These are phyloP conservation scores for Shinisaurus crocodilurus DNA, from an alignment of 2,113 vertebrate species.

Conservation along the genomic window DNA sequence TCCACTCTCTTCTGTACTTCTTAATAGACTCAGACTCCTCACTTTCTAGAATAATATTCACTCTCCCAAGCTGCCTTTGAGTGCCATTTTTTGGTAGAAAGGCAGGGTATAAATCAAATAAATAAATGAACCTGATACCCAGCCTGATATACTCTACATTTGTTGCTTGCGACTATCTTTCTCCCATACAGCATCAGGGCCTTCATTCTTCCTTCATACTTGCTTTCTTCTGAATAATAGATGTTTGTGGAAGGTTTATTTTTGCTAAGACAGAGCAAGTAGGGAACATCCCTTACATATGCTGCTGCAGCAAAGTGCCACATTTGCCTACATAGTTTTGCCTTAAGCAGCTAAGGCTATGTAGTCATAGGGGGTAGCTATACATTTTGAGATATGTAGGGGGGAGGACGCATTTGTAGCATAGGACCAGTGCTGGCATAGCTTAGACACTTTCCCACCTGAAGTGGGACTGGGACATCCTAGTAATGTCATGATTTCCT, in stretches of 20 bases:
- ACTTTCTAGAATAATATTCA: not conserved
- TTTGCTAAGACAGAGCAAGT: not conserved
- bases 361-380: not conserved
- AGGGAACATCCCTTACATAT: not conserved
- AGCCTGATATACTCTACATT: not conserved
- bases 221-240: not conserved
- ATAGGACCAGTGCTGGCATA: not conserved
- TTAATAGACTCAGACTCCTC: not conserved
- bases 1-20: not conserved
- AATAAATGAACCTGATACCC: too few species aligned
- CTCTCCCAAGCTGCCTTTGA: too few species aligned
- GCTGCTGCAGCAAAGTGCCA: not conserved
- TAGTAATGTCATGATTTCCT: not conserved
- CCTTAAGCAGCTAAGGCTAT: not conserved
- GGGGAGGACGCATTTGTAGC: too few species aligned
- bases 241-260: not conserved
- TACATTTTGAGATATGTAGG: not conserved
- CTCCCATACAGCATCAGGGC: not conserved
- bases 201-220: not conserved
- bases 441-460: not conserved
- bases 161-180: not conserved
- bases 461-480: not conserved
- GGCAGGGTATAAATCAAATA: too few species aligned
- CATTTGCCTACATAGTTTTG: not conserved
- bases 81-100: too few species aligned